Evolutionary conservation across 2,888 invertebrate species (phyloP).

Genomic region (Ophion costatus): DNA sequence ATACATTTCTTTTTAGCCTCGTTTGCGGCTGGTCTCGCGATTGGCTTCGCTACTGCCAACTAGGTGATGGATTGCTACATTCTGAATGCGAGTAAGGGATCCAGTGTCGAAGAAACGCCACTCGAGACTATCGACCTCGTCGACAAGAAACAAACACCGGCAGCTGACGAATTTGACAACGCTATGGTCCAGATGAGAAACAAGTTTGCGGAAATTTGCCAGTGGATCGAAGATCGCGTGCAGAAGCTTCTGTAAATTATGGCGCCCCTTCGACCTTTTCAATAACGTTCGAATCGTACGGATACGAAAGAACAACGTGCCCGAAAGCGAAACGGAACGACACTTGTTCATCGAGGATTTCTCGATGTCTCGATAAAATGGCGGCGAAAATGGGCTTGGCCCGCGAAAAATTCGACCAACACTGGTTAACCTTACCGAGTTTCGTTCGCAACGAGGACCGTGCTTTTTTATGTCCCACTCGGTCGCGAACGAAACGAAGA

Average conservation of each 20-base stretch:
- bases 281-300: background rate
- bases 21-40: slow-evolving; percentile 91
- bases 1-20: slow-evolving; percentile 92
- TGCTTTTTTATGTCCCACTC: slow-evolving; percentile 1
- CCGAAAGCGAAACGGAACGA: background rate
- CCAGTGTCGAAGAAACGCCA: slow-evolving; percentile 54
- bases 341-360: background rate
- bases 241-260: slow-evolving; percentile 41
- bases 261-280: background rate
- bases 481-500: background rate
- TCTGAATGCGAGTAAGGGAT: slow-evolving; percentile 73
- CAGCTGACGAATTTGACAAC: slow-evolving; percentile 48
- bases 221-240: slow-evolving; percentile 53
- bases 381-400: background rate
- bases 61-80: slow-evolving; percentile 78
- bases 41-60: slow-evolving; percentile 86
- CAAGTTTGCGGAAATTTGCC: slow-evolving; percentile 56
- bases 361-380: background rate
- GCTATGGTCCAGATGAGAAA: slow-evolving; percentile 47
- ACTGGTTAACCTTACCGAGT: slow-evolving; percentile 2
- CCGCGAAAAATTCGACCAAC: background rate
- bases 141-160: slow-evolving; percentile 41
- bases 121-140: slow-evolving; percentile 63
- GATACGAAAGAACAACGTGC: background rate
- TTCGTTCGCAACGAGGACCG: background rate